Evolutionary conservation across 2,888 invertebrate genomes (phyloP).

Genomic region (Lacanobia oleracea): DNA sequence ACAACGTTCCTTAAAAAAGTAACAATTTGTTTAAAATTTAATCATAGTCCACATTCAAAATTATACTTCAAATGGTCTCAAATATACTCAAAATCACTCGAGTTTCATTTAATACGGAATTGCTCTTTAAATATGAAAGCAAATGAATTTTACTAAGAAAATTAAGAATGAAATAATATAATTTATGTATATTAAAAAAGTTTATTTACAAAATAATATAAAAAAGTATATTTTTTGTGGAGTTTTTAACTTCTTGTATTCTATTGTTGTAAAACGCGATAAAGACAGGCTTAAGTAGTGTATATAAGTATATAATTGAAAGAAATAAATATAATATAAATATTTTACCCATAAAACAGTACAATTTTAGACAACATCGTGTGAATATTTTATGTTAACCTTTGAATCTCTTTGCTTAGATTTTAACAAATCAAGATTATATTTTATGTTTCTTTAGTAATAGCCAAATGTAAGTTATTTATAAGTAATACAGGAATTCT

Average conservation of each 20-base stretch:
- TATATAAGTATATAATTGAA: slow-evolving; percentile 26
- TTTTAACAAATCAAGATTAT: slow-evolving; percentile 19
- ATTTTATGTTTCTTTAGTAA: slow-evolving; percentile 1
- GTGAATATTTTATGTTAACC: slow-evolving; percentile 11
- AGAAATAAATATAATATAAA: background rate
- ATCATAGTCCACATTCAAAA: background rate
- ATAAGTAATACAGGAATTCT: slow-evolving; percentile 4
- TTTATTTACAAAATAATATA: background rate
- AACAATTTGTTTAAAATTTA: background rate
- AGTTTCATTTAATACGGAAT: background rate
- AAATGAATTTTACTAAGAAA: background rate
- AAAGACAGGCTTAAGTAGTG: slow-evolving; percentile 22
- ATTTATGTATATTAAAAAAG: background rate
- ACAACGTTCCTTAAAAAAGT: slow-evolving; percentile 8
- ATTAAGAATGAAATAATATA: background rate
- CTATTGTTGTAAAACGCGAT: slow-evolving; percentile 1
- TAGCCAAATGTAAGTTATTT: background rate
- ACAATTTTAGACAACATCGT: slow-evolving; percentile 27
- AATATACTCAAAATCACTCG: background rate
- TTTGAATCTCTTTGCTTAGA: slow-evolving; percentile 45
- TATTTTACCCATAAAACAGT: slow-evolving; percentile 29
- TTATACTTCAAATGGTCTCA: background rate
- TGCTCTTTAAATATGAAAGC: background rate
- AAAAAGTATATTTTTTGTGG: background rate
- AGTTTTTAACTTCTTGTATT: slow-evolving; percentile 3